Evolutionary conservation across 1,140 invertebrate genomes (phyloP), one percentile per base, ranked within the genome.

Genomic region (Parapsyche elsis): DNA sequence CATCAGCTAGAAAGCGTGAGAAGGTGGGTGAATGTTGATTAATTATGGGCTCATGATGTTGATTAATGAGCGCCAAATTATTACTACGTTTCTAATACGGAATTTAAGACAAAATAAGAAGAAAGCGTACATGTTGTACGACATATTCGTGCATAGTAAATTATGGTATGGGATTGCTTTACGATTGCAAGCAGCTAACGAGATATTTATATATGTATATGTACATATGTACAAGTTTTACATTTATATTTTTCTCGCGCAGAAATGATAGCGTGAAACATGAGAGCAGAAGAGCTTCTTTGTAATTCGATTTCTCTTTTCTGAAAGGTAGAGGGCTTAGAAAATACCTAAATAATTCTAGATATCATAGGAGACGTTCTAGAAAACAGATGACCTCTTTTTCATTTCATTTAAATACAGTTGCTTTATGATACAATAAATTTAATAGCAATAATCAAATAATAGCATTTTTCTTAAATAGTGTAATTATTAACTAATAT

Each of bases 31-130:
- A 23, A 67, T 67, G 64, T 67, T 67, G 64, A 67, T 67, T 67
- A 67, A 67, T 67, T 67, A 67, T 67, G 49, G 16, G 21, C n/a
- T 10, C 64, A 30, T 67, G 64, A 67, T 67, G 64, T 67, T 67
- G 64, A 67, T 67, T 67, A 67, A 67, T 67, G 64, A 67, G 64
- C 64, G 1, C 4, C 10, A 26, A 67, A 67, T 26, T 67, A 67
- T 26, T 30, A 30, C 64, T 30, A 23, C 64, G 64, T 67, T 67
- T 67, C 64, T 38, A 38, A 38, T 38, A 1, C 30, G 7, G 30
- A 38, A 7, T 38, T 38, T 38, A 38, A 38, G 30, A 38, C 30
- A 7, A 38, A 38, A 38, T 38, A 1, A 38, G 30, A 38, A 38
- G 30, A 38, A 38, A 38, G 30, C 30, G 30, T 38, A 38, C 7